Conservation (phyloP, 2,888 invertebrate genomes). For the Thelaira solivaga region DNA sequence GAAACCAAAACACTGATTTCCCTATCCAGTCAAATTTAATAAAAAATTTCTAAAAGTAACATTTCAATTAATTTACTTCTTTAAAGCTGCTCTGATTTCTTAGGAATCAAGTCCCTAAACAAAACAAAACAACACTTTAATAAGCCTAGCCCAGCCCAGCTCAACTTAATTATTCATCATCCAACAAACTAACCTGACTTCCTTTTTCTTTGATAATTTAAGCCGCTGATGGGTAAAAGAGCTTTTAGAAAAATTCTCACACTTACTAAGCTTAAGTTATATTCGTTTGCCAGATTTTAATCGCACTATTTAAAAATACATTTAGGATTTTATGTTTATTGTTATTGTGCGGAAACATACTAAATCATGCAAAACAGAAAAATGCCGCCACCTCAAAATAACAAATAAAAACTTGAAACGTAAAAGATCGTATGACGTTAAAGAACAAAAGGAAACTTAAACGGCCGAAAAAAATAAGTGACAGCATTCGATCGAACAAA, state of each 20-base stretch:
- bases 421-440: conserved; percentile 19
- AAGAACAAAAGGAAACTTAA: conserved; percentile 8
- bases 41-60: no score
- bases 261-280: conserved; percentile 31
- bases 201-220: conserved; percentile 7
- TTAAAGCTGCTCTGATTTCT: no score
- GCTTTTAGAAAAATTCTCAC: conserved; percentile 37
- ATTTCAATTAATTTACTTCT: no score
- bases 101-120: no score
- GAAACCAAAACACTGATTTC: no score
- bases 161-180: no score
- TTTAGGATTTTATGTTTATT: conserved; percentile 71
- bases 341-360: conserved; percentile 65
- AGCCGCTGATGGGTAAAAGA: background rate
- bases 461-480: conserved; percentile 8
- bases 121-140: no score
- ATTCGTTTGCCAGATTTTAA: conserved; percentile 65
- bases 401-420: background rate
- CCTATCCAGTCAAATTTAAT: no score
- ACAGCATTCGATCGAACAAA: conserved; percentile 49
- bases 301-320: conserved; percentile 75
- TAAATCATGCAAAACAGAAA: conserved; percentile 61
- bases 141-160: no score
- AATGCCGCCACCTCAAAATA: conserved; percentile 43
- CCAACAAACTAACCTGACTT: background rate